A percentile compares a stretch with the other conserved stretches of the same genome.
Evolutionary conservation across 1,140 invertebrate species (phyloP).

Genomic region (Sarcophaga bullata): DNA sequence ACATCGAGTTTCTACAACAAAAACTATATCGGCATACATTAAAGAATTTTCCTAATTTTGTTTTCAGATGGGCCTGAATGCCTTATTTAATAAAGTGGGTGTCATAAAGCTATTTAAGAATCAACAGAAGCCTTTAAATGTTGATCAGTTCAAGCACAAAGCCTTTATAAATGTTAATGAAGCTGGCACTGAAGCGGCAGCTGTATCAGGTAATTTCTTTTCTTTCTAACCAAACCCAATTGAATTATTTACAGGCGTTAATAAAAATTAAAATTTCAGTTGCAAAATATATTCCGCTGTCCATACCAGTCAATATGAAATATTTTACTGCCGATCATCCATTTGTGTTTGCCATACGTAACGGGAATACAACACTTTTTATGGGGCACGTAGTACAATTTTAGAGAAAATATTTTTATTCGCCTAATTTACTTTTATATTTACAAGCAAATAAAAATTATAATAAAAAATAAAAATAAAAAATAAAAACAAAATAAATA

Average conservation of each 20-base stretch:
- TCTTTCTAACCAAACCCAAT: slow-evolving; percentile 3
- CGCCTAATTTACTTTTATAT: no score
- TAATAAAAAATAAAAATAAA: no score
- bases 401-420: slow-evolving; percentile 7
- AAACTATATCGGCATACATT: background rate
- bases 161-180: slow-evolving; percentile 59
- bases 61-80: slow-evolving; percentile 45
- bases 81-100: slow-evolving; percentile 51
- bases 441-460: no score
- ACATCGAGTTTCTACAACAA: background rate
- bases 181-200: slow-evolving; percentile 59
- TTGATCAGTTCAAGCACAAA: slow-evolving; percentile 58
- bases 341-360: slow-evolving; percentile 60
- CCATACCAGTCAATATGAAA: slow-evolving; percentile 52
- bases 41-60: background rate
- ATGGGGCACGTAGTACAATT: slow-evolving; percentile 56
- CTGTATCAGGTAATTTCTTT: slow-evolving; percentile 52
- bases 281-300: slow-evolving; percentile 59
- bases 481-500: no score
- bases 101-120: slow-evolving; percentile 46
- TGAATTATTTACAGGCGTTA: background rate
- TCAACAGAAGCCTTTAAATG: slow-evolving; percentile 30
- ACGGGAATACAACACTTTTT: slow-evolving; percentile 55
- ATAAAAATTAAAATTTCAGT: slow-evolving; percentile 45
- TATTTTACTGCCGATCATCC: slow-evolving; percentile 58